Evolutionary conservation across 2,888 invertebrate genomes (phyloP).

Genomic region (Brachynemurus nebulosus): DNA sequence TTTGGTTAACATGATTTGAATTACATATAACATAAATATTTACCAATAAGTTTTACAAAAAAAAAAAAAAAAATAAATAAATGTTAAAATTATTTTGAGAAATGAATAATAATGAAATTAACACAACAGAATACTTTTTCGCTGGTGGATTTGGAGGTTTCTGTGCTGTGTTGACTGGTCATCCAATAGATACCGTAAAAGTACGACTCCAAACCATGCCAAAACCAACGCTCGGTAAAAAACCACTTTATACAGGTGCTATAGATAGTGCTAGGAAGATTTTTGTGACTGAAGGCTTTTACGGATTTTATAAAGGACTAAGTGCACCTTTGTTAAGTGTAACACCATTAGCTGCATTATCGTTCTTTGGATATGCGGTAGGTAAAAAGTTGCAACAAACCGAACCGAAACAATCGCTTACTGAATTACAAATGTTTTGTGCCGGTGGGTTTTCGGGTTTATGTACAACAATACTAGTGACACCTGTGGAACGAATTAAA

Average conservation of each 20-base stretch:
- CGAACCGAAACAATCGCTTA: constrained; percentile 30
- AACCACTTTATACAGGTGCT: constrained; percentile 34
- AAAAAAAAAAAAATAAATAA: too few relatives aligned
- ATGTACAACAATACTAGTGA: constrained; percentile 42
- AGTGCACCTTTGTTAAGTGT: constrained; percentile 45
- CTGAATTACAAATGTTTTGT: constrained; percentile 23
- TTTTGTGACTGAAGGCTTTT: constrained; percentile 34
- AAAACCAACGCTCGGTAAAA: constrained; percentile 28
- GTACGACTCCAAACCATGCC: constrained; percentile 46
- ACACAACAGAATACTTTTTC: constrained; percentile 8
- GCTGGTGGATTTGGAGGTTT: constrained; percentile 41
- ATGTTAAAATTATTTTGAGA: too few relatives aligned
- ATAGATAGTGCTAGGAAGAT: constrained; percentile 38
- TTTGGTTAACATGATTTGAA: too few relatives aligned
- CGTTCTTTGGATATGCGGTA: constrained; percentile 45
- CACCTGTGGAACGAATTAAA: constrained; percentile 50
- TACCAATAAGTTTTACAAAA: too few relatives aligned
- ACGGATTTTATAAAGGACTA: constrained; percentile 35
- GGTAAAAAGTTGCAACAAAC: constrained; percentile 34
- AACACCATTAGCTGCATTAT: constrained; percentile 46
- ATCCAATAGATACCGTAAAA: constrained; percentile 45
- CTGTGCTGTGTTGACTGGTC: constrained; percentile 41
- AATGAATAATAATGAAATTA: too few relatives aligned
- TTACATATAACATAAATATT: too few relatives aligned
- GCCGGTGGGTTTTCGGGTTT: constrained; percentile 41